Percentiles rank a stretch among this genome's conserved stretches.
These are phyloP conservation scores for Sipha flava DNA, from an alignment of 1,140 invertebrate genomes.

Conservation along the genomic window DNA sequence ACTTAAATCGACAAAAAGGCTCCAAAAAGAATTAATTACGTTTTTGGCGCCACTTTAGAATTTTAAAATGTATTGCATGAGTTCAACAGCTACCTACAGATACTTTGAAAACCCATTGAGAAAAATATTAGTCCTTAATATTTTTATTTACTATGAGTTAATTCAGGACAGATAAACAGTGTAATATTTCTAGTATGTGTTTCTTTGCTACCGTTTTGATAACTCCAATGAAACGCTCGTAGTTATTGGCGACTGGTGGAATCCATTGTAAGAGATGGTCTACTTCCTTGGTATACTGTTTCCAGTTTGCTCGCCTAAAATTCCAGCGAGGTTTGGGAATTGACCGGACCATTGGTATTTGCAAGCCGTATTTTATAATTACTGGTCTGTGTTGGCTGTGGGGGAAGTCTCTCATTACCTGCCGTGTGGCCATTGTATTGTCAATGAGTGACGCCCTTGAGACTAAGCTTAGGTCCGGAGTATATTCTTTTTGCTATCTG, in stretches of 20 bases:
- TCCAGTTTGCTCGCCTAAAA: slow-evolving; percentile 9
- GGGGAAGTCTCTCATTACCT: not conserved
- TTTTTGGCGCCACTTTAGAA: too few relatives aligned
- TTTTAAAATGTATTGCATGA: too few relatives aligned
- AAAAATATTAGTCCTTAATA: too few relatives aligned
- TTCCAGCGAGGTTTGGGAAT: slow-evolving; percentile 24
- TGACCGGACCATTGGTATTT: slow-evolving; percentile 18
- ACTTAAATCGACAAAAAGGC: too few relatives aligned
- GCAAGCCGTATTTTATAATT: not conserved
- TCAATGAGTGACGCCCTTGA: not conserved
- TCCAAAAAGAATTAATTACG: too few relatives aligned
- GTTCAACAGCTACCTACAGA: too few relatives aligned
- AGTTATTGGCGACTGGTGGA: not conserved
- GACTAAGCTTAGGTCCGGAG: too few relatives aligned
- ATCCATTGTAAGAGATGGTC: not conserved
- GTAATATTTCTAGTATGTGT: too few relatives aligned
- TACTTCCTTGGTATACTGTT: not conserved
- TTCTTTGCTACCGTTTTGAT: not conserved
- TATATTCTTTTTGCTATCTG: too few relatives aligned
- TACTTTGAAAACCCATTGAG: too few relatives aligned
- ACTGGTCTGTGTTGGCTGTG: not conserved
- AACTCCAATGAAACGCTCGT: slow-evolving; percentile 11
- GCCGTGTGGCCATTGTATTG: not conserved
- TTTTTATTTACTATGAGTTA: too few relatives aligned
- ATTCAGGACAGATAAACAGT: too few relatives aligned